Percentiles rank a stretch among this genome's conserved stretches.
Evolutionary conservation across 2,888 invertebrate species (phyloP).

Genomic region (Dryadula phaetusa): DNA sequence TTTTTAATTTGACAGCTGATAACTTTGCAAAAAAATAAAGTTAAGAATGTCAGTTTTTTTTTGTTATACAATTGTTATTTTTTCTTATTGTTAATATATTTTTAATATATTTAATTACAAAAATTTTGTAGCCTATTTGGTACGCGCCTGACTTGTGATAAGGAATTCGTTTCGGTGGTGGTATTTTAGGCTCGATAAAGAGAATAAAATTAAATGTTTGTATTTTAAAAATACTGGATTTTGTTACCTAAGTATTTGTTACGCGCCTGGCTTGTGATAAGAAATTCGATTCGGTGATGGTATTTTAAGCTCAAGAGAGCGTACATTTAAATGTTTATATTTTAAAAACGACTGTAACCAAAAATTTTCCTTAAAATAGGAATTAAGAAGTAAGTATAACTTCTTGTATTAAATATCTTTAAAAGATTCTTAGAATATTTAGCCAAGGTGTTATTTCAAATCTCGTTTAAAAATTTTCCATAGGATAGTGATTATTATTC

Average conservation of each 20-base stretch:
- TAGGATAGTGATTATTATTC: background rate
- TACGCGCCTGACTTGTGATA: background rate
- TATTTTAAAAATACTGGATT: no score
- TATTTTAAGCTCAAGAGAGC: background rate
- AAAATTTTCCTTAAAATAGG: background rate
- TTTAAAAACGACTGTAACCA: background rate
- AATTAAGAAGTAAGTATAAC: background rate
- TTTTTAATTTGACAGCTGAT: background rate
- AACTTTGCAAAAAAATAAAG: no score
- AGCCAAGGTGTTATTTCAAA: background rate
- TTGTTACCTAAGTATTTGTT: no score
- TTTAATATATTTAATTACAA: background rate
- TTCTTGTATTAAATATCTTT: background rate
- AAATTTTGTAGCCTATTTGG: background rate
- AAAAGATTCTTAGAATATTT: background rate
- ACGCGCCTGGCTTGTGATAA: background rate
- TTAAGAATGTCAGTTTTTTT: no score
- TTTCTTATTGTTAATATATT: no score
- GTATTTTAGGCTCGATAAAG: background rate
- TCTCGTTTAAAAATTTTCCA: background rate
- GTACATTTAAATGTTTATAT: background rate
- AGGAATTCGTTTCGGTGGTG: background rate
- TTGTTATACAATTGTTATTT: background rate
- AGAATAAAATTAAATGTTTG: background rate
- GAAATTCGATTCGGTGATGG: background rate